Percentiles rank a stretch among this genome's conserved stretches.
phyloP scores from a whole-genome alignment of 2,113 vertebrate species.

The Thymallus thymallus region DNA sequence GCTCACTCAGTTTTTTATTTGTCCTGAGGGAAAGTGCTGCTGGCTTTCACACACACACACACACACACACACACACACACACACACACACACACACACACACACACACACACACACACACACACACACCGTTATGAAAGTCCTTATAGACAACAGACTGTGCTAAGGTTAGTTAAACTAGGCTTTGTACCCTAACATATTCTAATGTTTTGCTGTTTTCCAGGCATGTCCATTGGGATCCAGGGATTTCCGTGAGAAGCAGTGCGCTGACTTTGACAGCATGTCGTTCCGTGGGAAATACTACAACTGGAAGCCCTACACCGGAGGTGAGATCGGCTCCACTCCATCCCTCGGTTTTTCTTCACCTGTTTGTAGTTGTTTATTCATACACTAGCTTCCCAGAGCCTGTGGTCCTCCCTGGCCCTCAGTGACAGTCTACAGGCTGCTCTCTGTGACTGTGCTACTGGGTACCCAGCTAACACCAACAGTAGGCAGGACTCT shows the following conservation, averaged over 20 bases:
- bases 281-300: conserved; percentile 97
- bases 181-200: background rate
- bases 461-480: conserved; percentile 41
- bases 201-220: conserved; percentile 31
- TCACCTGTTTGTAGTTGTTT: conserved; percentile 6
- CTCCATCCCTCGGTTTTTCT: background rate
- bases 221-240: conserved; percentile 86
- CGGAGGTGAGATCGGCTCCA: conserved; percentile 79
- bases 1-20: conserved; percentile 44
- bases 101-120: too few relatives aligned
- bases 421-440: too few relatives aligned
- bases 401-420: too few relatives aligned
- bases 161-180: background rate
- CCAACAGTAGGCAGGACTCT: conserved; percentile 38
- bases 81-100: too few relatives aligned
- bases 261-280: conserved; percentile 94
- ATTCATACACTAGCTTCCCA: too few relatives aligned
- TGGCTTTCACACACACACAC: conserved; percentile 30
- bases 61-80: rapidly evolving
- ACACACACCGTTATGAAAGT: background rate
- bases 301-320: conserved; percentile 99
- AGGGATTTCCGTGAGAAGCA: conserved; percentile 97
- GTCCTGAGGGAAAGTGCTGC: conserved; percentile 46
- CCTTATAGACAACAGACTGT: conserved; percentile 27
- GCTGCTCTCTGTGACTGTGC: conserved; percentile 19